These are phyloP conservation scores for Metacarcinus magister DNA, from an alignment of 2,888 invertebrate genomes.

Conservation along the genomic window DNA sequence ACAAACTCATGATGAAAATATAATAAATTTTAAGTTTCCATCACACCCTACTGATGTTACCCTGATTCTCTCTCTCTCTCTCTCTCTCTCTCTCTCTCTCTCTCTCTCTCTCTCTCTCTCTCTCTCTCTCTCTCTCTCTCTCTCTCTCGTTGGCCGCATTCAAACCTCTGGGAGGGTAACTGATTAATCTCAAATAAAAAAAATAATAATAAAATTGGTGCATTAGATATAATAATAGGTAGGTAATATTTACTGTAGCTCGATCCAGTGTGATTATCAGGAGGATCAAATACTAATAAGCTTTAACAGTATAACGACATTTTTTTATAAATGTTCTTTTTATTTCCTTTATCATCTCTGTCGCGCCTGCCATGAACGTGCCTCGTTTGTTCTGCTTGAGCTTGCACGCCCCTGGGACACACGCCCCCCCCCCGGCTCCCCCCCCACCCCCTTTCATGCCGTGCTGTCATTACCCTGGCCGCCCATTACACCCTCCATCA, in stretches of 20 bases:
- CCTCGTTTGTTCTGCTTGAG: constrained; percentile 17
- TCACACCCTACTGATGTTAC: neutral
- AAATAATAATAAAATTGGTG: neutral
- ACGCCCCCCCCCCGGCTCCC: neutral
- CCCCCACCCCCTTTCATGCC: neutral
- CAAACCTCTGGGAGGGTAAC: neutral
- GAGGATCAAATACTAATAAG: neutral
- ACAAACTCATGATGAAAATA: neutral
- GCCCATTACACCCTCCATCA: neutral
- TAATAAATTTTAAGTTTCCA: neutral
- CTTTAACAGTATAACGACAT: neutral
- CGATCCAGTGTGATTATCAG: neutral
- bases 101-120: constrained; percentile 48
- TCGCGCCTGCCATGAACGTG: neutral
- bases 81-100: constrained; percentile 27
- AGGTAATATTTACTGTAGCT: neutral
- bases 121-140: constrained; percentile 48
- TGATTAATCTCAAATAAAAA: neutral
- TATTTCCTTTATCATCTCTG: neutral
- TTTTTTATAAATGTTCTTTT: neutral
- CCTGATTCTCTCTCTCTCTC: neutral
- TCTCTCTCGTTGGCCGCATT: neutral
- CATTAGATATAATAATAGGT: neutral
- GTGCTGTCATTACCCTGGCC: neutral
- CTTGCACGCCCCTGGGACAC: neutral